Base-by-base conservation (phyloP, 2,888 invertebrate genomes). In the Glaucopsyche alexis region DNA sequence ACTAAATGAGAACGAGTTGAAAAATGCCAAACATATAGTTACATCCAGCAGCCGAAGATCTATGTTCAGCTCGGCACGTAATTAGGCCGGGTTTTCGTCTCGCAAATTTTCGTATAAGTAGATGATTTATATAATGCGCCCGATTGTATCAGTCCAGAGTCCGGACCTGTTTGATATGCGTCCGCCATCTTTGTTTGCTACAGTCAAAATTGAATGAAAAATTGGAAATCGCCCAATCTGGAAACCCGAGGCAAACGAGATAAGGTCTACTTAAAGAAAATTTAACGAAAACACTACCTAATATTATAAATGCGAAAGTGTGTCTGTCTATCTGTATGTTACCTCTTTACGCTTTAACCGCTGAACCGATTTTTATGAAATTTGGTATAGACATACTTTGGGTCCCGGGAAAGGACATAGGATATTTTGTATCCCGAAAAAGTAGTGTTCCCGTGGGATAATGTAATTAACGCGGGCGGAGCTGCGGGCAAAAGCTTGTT, bases 21-120 rank as follows among this genome's bases (percentile, higher is more conserved):
- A 19, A 50, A 73, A 40, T 7, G 45, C 65, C 77, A 9, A 8
- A 19, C 11, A 4, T 8, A 2, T 8, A 9, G 52, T 11, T 82
- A 71, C 79, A 78, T 88, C 88, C 78, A 87, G 84, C n/a, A 5
- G 3, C 7, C 8, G 8, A 40, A 67, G 60, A 73, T 75, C 79
- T 69, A n/a, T 74, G 80, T 75, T 52, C 29, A 19, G 78, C 79
- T 75, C 83, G 79, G 80, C 80, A 78, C 78, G 84, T 89, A 90
- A 90, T 91, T 89, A 84, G 85, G 82, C 82, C 82, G 85, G 52
- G 81, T 84, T 86, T 84, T 85, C 82, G 80, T 80, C 82, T 84
- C 81, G 83, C 87, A 87, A 84, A 85, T 85, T 87, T 86, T 84
- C 85, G 76, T 75, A 85, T 88, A 88, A 85, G 82, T 81, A 85